A percentile compares a stretch with the other conserved stretches of the same genome.
Evolutionary conservation across 2,113 vertebrate species (phyloP).

Genomic region (Cisticola juncidis): DNA sequence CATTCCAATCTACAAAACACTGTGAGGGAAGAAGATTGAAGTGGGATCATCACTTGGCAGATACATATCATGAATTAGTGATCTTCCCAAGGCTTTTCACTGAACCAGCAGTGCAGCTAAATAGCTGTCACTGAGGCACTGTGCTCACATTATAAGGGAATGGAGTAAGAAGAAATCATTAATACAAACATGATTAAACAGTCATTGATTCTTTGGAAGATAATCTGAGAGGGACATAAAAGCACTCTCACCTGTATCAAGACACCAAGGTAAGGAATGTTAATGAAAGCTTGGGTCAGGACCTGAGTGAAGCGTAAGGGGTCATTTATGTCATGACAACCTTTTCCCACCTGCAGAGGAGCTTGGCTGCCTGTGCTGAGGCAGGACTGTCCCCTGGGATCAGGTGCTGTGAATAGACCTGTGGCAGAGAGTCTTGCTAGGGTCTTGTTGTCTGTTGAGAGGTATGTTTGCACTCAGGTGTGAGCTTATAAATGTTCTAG

Average conservation of each 20-base stretch:
- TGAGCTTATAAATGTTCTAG: background rate
- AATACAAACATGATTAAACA: background rate
- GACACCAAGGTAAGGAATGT: background rate
- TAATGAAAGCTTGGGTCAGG: background rate
- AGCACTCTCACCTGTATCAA: background rate
- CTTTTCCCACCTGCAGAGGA: background rate
- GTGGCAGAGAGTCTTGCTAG: accelerated
- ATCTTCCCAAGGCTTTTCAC: background rate
- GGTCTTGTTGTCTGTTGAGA: background rate
- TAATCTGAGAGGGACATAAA: background rate
- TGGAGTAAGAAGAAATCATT: background rate
- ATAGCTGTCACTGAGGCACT: background rate
- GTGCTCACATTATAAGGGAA: background rate
- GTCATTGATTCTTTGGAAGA: background rate
- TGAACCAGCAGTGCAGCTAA: background rate
- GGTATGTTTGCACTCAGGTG: accelerated
- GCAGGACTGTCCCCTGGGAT: no score
- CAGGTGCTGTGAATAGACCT: background rate
- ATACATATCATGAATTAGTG: background rate
- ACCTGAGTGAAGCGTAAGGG: background rate
- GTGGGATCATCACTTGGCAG: background rate
- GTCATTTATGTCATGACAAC: background rate
- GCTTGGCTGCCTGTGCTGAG: no score
- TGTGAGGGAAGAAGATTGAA: background rate
- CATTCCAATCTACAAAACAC: background rate